Evolutionary conservation across 2,113 vertebrate genomes (phyloP), one percentile per base, ranked within the genome.

Genomic region (Myrmecobius fasciatus): DNA sequence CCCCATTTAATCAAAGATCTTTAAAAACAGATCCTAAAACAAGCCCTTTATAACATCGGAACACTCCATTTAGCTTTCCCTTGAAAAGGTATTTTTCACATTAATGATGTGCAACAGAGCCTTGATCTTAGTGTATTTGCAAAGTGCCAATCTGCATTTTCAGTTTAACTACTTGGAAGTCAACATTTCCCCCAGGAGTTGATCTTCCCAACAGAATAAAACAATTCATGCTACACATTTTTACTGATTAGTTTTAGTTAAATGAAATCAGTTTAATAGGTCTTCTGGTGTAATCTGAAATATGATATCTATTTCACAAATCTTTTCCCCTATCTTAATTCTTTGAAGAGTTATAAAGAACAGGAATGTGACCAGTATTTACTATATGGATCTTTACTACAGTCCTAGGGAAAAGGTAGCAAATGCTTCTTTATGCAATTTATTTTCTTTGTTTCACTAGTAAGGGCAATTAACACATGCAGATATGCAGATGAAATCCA

Each of bases 1-100:
- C 88, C 93, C 83, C 52, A 89, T 53, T 95, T 96, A 95, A 97
- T 96, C 92, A 97, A 47, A 93, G 20, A 96, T 83, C 54, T 11
- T 94, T 46, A 53, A 89, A 93, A 95, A 89, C 3, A 91, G 49
- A 52, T 28, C 75, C 49, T 46, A 26, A 52, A 46, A 89, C 17
- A 92, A 89, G 25, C 17, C 91, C 96, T 94, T 53, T n/a, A 1
- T 6, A 91, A 5, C 12, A 56, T 89, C 26, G 47, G 5, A 91
- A 36, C 8, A 51, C 4, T 92, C 10, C 94, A 31, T 96, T 90
- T 97, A 96, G 93, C 48, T 91, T 90, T 89, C 1, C 47, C 36
- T 56, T 67, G 1, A 95, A 94, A 52, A 54, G 26, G 89, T 1
- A 0, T 48, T 67, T 93, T 97, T 93, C 75, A 24, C 25, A 94